Evolutionary conservation across 2,888 invertebrate genomes (phyloP).

Genomic region (Sericinus montela): DNA sequence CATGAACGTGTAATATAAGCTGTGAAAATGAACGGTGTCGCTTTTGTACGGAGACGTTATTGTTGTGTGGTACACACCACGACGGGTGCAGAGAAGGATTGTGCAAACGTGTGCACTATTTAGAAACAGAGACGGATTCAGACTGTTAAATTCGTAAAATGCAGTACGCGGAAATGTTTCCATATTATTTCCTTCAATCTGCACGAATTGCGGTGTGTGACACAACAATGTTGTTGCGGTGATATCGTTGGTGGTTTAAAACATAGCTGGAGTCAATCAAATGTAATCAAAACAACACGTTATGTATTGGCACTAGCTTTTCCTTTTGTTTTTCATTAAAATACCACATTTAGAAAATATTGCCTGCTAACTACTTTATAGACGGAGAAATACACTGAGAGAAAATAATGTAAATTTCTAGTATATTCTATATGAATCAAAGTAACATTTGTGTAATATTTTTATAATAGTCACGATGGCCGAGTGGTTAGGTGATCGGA

Average conservation of each 20-base stretch:
- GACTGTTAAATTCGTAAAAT: constrained; percentile 7
- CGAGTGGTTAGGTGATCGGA: too few species aligned
- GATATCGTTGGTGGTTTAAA: too few species aligned
- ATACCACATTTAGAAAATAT: too few species aligned
- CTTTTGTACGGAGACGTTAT: constrained; percentile 14
- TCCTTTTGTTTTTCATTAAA: too few species aligned
- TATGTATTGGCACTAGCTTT: too few species aligned
- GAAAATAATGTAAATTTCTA: too few species aligned
- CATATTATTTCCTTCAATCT: constrained; percentile 10
- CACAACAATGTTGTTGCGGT: background rate
- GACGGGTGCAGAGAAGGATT: background rate
- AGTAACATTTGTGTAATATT: too few species aligned
- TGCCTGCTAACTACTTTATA: too few species aligned
- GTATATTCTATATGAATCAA: too few species aligned
- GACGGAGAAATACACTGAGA: too few species aligned
- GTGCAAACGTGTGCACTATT: constrained; percentile 17
- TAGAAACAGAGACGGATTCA: constrained; percentile 7
- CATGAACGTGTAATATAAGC: constrained; percentile 12
- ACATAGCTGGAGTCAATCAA: background rate
- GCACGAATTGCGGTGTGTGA: background rate
- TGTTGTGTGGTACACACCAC: constrained; percentile 9
- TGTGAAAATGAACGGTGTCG: constrained; percentile 19
- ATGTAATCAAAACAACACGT: background rate
- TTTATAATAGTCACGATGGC: too few species aligned
- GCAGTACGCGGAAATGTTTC: constrained; percentile 2